Base-by-base conservation (phyloP, 2,113 vertebrate species). In the Orientallactaga bullata region DNA sequence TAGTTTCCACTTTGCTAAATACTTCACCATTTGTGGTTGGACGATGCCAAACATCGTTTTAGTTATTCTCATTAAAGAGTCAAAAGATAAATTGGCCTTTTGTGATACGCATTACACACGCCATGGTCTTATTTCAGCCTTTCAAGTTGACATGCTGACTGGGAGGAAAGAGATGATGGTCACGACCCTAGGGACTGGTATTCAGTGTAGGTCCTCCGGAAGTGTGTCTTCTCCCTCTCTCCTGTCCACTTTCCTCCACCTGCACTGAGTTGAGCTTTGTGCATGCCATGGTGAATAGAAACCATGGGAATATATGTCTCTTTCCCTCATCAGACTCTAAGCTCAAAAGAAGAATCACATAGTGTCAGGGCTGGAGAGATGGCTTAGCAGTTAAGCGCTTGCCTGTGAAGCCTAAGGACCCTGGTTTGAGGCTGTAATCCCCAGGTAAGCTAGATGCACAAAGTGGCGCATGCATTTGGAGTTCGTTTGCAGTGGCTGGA, bases 1-100 rank as follows among this genome's bases (percentile, higher is more conserved):
- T 96, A 96, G 69, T 94, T 96, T 95, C 85, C 83, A 96, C 94
- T 96, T 96, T 95, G 81, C 90, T 96, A 94, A 97, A 90, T 92
- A 83, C 71, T 96, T 92, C 71, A 88, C 92, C 90, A 65, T 95
- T 96, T 96, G 95, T 94, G 92, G 90, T 85, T 95, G 85, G 82
- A 95, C 88, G 90, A 97, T 84, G 85, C 90, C 95, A 96, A 92
- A 51, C 65, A 77, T 93, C 39, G 3, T 94, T 96, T 94, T 85
- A 88, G 90, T 94, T 95, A 89, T 93, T 95, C 95, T 96, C 88
- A 91, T 85, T 90, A 91, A 88, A 42, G 55, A 89, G 92, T 79
- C 63, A 88, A 96, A 96, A 95, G 88, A 95, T 90, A 94, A 93
- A 95, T 84, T 93, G 88, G 76, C 51, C 74, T 32, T 95, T 71